Percentiles rank a stretch among this genome's conserved stretches.
Conservation (phyloP, 1,140 invertebrate species). For the Proales similis region DNA sequence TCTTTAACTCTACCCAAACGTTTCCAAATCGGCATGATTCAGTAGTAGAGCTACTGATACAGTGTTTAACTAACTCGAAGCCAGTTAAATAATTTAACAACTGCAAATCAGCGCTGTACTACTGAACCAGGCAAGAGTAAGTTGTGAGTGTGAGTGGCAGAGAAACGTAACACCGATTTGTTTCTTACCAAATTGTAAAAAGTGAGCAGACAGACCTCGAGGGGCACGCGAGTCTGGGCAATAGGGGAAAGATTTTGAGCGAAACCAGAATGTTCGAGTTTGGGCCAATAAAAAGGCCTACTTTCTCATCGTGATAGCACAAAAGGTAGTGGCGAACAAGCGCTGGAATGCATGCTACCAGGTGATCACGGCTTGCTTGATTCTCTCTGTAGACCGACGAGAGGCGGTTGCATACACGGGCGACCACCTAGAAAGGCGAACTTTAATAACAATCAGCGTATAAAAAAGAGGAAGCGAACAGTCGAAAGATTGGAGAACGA, state of each 20-base stretch:
- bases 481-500: no score
- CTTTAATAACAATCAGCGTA: no score
- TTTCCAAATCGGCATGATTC: conserved; percentile 34
- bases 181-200: conserved; percentile 37
- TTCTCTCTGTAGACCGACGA: no score
- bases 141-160: not conserved
- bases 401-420: no score
- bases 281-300: not conserved
- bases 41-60: conserved; percentile 39
- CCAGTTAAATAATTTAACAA: conserved; percentile 34
- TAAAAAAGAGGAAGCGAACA: no score
- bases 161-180: no score
- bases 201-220: conserved; percentile 26
- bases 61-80: conserved; percentile 5
- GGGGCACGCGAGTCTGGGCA: conserved; percentile 2
- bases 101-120: conserved; percentile 38
- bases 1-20: no score
- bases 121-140: conserved; percentile 23
- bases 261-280: conserved; percentile 1
- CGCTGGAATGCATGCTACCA: conserved; percentile 25
- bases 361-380: no score
- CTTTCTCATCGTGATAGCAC: conserved; percentile 36
- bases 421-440: no score
- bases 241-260: not conserved
- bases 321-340: conserved; percentile 28